Evolutionary conservation across 2,888 invertebrate genomes (phyloP).

Genomic region (Dryocosmus kuriphilus): DNA sequence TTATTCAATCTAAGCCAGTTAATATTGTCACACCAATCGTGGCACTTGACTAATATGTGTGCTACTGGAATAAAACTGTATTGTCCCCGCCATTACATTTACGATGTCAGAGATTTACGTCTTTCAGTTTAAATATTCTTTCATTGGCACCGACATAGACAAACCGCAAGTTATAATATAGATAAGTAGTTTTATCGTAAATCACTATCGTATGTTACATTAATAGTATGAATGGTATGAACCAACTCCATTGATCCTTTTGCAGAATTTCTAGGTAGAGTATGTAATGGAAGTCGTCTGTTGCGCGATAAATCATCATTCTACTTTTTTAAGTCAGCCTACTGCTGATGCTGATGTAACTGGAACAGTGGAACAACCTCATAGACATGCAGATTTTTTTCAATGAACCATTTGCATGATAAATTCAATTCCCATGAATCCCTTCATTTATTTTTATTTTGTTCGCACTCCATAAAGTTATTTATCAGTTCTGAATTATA

Average conservation of each 20-base stretch:
- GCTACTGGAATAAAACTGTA: conserved; percentile 10
- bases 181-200: not conserved
- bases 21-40: not conserved
- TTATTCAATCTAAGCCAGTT: not conserved
- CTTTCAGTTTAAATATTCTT: not conserved
- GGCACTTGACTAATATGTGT: not conserved
- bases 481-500: not conserved
- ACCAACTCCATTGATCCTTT: conserved; percentile 2
- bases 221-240: not conserved
- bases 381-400: not conserved
- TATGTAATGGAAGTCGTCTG: not conserved
- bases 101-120: not conserved
- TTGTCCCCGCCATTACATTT: not conserved
- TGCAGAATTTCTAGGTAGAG: not conserved
- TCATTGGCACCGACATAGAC: no score
- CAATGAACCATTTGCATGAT: not conserved
- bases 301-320: not conserved
- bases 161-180: not conserved
- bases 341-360: not conserved
- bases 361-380: not conserved
- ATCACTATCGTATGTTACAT: not conserved
- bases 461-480: not conserved
- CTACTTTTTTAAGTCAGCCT: not conserved
- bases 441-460: not conserved
- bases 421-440: not conserved